phyloP scores from a whole-genome alignment of 2,797 vertebrate genomes.

The Alfaro cultratus region DNA sequence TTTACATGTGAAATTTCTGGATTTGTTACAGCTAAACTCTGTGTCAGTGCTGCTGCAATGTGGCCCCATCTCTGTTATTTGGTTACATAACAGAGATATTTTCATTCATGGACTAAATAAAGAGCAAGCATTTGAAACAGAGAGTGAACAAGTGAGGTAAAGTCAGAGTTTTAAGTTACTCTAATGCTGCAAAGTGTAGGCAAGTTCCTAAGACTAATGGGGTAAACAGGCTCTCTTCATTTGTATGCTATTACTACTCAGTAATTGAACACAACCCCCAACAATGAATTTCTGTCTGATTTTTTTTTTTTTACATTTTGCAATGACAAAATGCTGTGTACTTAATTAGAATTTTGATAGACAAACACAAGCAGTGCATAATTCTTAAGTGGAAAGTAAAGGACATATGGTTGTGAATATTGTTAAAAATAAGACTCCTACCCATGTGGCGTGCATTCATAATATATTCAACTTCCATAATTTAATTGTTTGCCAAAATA shows the following conservation, averaged over 20 bases:
- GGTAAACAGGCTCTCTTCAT: conserved; percentile 14
- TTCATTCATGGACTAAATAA: conserved; percentile 25
- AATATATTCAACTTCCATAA: not conserved
- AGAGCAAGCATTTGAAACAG: not conserved
- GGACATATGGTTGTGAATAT: not conserved
- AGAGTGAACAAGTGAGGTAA: not conserved
- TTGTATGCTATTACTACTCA: conserved; percentile 19
- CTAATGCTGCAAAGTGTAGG: conserved; percentile 15
- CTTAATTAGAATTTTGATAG: not conserved
- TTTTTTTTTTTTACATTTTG: not conserved
- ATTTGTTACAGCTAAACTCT: conserved; percentile 18
- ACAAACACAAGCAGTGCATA: not conserved
- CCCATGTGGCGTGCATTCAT: not conserved
- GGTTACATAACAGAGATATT: conserved; percentile 29
- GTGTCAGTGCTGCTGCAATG: not conserved
- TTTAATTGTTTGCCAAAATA: not conserved
- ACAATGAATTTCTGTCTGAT: conserved; percentile 12
- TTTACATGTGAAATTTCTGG: conserved; percentile 14
- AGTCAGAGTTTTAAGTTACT: conserved; percentile 17
- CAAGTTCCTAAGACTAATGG: conserved; percentile 16
- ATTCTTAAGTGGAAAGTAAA: not conserved
- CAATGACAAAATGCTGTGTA: not conserved
- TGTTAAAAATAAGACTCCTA: not conserved
- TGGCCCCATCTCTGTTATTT: conserved; percentile 20
- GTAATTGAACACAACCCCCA: conserved; percentile 4